phyloP scores from a whole-genome alignment of 1,140 invertebrate genomes.

The Sweltsa coloradensis region DNA sequence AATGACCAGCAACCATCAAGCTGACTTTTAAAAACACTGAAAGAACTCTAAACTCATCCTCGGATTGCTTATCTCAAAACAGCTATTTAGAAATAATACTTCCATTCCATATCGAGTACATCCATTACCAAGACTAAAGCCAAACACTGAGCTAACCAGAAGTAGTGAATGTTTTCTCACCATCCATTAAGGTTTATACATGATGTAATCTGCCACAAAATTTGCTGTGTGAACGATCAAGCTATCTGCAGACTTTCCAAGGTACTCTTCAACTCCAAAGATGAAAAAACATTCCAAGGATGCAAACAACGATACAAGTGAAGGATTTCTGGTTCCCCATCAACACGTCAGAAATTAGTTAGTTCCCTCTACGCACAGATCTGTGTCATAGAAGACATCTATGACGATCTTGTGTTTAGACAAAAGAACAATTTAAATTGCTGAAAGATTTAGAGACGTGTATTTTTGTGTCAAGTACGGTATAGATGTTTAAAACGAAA shows the following conservation, averaged over 20 bases:
- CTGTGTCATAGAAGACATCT: constrained; percentile 5
- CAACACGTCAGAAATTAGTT: background rate
- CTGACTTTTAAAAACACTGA: background rate
- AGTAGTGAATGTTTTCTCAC: background rate
- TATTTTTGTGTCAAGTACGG: background rate
- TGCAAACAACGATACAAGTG: background rate
- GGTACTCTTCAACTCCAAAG: background rate
- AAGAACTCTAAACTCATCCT: background rate
- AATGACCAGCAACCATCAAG: background rate
- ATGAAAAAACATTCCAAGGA: background rate
- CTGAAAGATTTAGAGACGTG: background rate
- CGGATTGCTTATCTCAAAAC: background rate
- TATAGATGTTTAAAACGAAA: background rate
- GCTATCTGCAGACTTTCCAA: background rate
- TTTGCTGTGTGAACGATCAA: background rate
- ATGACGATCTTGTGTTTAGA: background rate
- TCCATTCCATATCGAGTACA: constrained; percentile 2
- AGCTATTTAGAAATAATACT: background rate
- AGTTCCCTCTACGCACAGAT: background rate
- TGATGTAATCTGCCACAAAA: background rate
- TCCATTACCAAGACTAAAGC: background rate
- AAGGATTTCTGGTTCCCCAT: background rate
- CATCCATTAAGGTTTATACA: constrained; percentile 7
- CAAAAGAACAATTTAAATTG: background rate
- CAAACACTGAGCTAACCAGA: background rate